Conservation (phyloP, 2,797 vertebrate genomes). For the Gila robusta region DNA sequence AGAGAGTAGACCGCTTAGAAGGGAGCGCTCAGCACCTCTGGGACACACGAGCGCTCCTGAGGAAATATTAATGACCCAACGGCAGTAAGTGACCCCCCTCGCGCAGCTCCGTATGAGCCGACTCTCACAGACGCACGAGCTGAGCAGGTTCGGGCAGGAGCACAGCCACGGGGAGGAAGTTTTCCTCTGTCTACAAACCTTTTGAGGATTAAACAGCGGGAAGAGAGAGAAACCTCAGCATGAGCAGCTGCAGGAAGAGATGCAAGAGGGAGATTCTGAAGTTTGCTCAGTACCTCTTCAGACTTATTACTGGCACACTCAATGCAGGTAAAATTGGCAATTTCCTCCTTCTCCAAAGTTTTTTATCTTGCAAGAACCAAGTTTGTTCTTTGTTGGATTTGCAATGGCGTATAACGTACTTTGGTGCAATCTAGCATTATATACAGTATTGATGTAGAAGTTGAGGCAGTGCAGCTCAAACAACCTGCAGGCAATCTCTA, state of each 20-base stretch:
- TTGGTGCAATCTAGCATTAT: background rate
- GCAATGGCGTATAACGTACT: background rate
- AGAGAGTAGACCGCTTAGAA: slow-evolving; percentile 44
- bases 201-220: slow-evolving; percentile 46
- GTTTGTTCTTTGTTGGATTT: background rate
- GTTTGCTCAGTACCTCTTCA: slow-evolving; percentile 96
- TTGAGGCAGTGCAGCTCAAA: slow-evolving; percentile 1
- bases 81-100: slow-evolving; percentile 60
- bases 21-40: slow-evolving; percentile 45
- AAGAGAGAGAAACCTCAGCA: slow-evolving; percentile 40
- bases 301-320: slow-evolving; percentile 94
- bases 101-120: slow-evolving; percentile 55
- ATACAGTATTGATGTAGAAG: slow-evolving; percentile 9
- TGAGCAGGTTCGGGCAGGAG: slow-evolving; percentile 63
- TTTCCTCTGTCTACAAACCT: slow-evolving; percentile 65
- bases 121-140: slow-evolving; percentile 37
- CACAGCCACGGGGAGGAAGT: slow-evolving; percentile 71
- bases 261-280: slow-evolving; percentile 97
- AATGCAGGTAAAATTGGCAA: slow-evolving; percentile 86
- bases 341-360: background rate
- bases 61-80: slow-evolving; percentile 77
- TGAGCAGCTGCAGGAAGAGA: slow-evolving; percentile 90
- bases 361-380: background rate
- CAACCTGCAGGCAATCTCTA: slow-evolving; percentile 21
- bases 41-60: slow-evolving; percentile 63